A percentile compares a stretch with the other conserved stretches of the same genome.
phyloP scores from a whole-genome alignment of 53 echinoderm and acorn worm genomes.

The Crossaster papposus region DNA sequence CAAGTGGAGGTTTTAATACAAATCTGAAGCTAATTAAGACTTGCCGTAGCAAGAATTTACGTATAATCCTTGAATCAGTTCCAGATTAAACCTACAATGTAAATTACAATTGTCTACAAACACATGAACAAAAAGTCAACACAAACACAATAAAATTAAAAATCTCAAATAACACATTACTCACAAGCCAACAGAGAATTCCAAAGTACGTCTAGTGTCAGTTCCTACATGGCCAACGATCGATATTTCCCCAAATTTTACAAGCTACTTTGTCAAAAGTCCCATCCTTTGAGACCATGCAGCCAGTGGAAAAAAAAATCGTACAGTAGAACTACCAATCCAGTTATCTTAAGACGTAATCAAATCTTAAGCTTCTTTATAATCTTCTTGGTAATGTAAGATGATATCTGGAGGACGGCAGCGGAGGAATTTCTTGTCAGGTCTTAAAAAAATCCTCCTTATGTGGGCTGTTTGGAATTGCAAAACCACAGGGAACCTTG shows the following conservation, averaged over 20 bases:
- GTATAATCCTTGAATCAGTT: background rate
- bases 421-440: constrained; percentile 24
- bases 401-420: constrained; percentile 31
- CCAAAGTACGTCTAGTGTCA: background rate
- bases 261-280: background rate
- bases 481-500: background rate
- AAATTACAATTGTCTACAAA: background rate
- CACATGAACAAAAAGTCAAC: background rate
- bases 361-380: background rate
- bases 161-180: constrained; percentile 1
- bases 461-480: background rate
- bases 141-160: background rate
- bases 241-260: background rate
- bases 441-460: background rate
- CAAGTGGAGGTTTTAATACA: no score
- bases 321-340: background rate
- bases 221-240: background rate
- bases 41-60: no score
- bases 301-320: no score
- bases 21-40: no score
- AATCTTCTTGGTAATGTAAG: constrained; percentile 15
- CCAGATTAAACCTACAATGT: background rate
- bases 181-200: background rate
- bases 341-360: constrained; percentile 17
- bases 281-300: background rate